Percentiles rank a stretch among this genome's conserved stretches.
Evolutionary conservation across 2,113 vertebrate genomes (phyloP).

Genomic region (Anguilla rostrata): DNA sequence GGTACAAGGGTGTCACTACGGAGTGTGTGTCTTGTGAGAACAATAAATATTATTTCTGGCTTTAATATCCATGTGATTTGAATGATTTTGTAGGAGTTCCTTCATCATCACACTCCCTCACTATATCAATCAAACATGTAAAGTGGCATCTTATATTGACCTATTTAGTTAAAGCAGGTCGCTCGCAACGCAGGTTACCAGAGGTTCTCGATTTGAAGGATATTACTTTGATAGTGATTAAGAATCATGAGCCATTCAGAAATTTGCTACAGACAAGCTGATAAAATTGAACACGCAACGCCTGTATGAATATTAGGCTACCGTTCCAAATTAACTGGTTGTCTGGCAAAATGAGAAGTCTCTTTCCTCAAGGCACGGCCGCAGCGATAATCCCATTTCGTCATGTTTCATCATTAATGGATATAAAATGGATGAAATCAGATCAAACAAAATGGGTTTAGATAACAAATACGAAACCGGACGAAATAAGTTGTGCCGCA

Average conservation of each 20-base stretch:
- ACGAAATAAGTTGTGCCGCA: slow-evolving; percentile 52
- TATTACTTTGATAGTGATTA: not conserved
- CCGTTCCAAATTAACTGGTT: slow-evolving; percentile 25
- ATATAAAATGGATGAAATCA: slow-evolving; percentile 50
- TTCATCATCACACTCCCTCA: not conserved
- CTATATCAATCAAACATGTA: not conserved
- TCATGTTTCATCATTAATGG: slow-evolving; percentile 71
- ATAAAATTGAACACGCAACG: slow-evolving; percentile 13
- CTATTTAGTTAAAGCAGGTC: slow-evolving; percentile 13
- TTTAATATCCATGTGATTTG: not conserved
- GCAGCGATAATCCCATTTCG: slow-evolving; percentile 70
- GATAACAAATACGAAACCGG: slow-evolving; percentile 52
- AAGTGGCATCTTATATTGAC: not conserved
- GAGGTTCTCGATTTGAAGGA: not conserved
- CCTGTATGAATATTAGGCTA: not conserved
- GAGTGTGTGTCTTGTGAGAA: no score
- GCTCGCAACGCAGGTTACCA: not conserved
- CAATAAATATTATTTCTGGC: not conserved
- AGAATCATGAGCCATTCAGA: slow-evolving; percentile 8
- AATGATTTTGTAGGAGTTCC: not conserved
- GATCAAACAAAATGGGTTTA: slow-evolving; percentile 40
- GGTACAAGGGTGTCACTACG: not conserved
- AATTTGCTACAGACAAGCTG: slow-evolving; percentile 15
- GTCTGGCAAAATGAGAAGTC: slow-evolving; percentile 7
- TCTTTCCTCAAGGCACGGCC: slow-evolving; percentile 46